Conservation (phyloP, 2,797 vertebrate species). For the Chiroxiphia lanceolata region DNA sequence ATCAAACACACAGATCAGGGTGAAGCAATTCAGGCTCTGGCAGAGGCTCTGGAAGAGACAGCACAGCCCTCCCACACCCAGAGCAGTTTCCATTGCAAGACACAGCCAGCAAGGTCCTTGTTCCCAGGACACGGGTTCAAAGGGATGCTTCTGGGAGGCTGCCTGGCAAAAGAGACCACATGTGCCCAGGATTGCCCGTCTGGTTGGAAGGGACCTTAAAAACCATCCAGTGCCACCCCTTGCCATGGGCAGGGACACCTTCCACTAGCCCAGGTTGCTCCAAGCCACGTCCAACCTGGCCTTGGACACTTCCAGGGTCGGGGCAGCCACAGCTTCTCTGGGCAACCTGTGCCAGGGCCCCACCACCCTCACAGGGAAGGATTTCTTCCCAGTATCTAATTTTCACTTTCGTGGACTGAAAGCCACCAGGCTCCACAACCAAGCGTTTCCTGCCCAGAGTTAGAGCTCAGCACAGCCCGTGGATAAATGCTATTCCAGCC, state of each 20-base stretch:
- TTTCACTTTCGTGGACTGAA: rapidly evolving
- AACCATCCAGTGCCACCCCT: neutral
- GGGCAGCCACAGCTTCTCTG: neutral
- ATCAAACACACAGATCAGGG: neutral
- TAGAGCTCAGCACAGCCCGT: rapidly evolving
- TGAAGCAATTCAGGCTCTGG: neutral
- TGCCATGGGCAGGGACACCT: neutral
- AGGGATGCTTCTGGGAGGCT: neutral
- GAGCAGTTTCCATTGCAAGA: neutral
- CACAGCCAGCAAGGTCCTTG: neutral
- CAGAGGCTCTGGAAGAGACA: neutral
- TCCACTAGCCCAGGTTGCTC: rapidly evolving
- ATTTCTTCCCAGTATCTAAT: neutral
- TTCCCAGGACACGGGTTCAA: rapidly evolving
- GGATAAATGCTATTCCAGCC: rapidly evolving
- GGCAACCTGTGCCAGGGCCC: neutral
- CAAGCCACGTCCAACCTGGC: rapidly evolving
- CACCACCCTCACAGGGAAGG: rapidly evolving
- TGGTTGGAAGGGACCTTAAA: neutral
- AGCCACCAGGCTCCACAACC: rapidly evolving
- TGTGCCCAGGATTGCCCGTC: rapidly evolving
- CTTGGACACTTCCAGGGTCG: neutral
- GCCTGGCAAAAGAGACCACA: rapidly evolving
- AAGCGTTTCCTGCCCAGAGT: rapidly evolving
- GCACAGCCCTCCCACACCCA: neutral